Base-by-base conservation (phyloP, 2,888 invertebrate genomes). In the Kuschelorhynchus macadamiae region DNA sequence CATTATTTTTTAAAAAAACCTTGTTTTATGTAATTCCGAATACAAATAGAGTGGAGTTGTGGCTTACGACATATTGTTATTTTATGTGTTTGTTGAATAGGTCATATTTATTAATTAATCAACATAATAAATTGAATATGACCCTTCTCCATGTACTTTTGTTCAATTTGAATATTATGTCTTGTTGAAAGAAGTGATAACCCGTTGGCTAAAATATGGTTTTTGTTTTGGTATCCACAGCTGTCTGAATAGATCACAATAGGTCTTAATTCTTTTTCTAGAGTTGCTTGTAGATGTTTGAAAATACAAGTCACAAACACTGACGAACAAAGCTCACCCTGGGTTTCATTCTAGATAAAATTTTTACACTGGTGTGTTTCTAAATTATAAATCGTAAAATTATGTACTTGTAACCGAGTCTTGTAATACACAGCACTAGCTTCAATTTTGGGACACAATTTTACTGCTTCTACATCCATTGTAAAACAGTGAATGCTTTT, bases 361-460 rank as follows among this genome's bases (percentile, higher is more conserved):
- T 52, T 60, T 36, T 65, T 7, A 74, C 53, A 72, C 69, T 70
- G 74, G 4, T 77, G 65, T 44, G 76, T 74, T 53, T 3, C 3
- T 7, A 76, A 77, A 11, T 39, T 39, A 11, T 39, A 39, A 1
- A 77, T 46, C 2, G 77, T 63, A 65, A 78, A 79, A 55, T 79
- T 77, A 44, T 77, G 79, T 14, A 78, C 75, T 11, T 74, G 70
- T 3, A 77, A 63, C 60, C 77, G 79, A 2, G 76, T 78, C 60
- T 78, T 77, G 69, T 76, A 79, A 64, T 33, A n/a, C n/a, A n/a
- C n/a, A n/a, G n/a, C n/a, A n/a, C n/a, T n/a, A n/a, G n/a, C n/a
- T n/a, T n/a, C n/a, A n/a, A n/a, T n/a, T n/a, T n/a, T n/a, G n/a
- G 78, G 77, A 30, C 75, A 78, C 17, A 78, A 50, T 64, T 76